phyloP scores from a whole-genome alignment of 2,888 invertebrate species.

The Stenodema calcarata region DNA sequence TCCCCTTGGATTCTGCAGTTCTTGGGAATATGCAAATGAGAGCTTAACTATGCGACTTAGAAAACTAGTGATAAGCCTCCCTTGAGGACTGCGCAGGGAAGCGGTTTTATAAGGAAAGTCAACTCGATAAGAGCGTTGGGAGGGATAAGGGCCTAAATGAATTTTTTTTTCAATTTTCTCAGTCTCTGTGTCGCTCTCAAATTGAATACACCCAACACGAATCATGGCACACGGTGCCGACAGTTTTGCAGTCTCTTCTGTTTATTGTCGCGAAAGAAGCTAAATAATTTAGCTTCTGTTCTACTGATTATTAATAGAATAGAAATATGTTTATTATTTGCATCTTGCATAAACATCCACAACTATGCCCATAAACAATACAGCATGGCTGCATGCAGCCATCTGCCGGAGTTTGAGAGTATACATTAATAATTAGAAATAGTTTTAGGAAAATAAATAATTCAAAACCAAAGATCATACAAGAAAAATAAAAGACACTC shows the following conservation, averaged over 20 bases:
- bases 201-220: neutral
- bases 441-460: too few species aligned
- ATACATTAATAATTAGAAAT: too few species aligned
- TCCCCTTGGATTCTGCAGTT: neutral
- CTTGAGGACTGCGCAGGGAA: neutral
- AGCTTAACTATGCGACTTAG: neutral
- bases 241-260: neutral
- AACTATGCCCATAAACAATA: too few species aligned
- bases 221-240: neutral
- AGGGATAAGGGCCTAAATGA: neutral
- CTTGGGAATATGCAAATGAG: conserved; percentile 6
- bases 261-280: too few species aligned
- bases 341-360: too few species aligned
- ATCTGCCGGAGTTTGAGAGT: too few species aligned
- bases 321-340: too few species aligned
- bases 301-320: too few species aligned
- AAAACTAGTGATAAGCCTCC: conserved; percentile 7
- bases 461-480: too few species aligned
- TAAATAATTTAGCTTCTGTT: too few species aligned
- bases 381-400: too few species aligned
- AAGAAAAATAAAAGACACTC: too few species aligned
- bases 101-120: neutral
- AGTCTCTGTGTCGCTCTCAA: neutral
- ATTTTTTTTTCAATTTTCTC: neutral
- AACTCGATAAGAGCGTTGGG: neutral